Evolutionary conservation across 2,888 invertebrate genomes (phyloP).

Genomic region (Muscina levida): DNA sequence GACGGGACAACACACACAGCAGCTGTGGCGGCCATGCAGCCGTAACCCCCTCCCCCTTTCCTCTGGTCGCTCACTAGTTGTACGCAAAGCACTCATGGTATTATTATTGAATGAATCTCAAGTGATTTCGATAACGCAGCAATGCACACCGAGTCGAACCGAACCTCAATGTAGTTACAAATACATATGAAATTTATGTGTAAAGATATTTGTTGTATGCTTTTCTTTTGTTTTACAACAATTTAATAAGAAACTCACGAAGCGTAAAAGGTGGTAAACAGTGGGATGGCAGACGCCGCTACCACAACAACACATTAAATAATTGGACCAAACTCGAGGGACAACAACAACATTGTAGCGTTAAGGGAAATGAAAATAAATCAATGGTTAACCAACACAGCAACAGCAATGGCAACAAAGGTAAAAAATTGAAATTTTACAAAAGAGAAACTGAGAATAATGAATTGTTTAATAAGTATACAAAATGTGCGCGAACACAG

Average conservation of each 20-base stretch:
- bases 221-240: slow-evolving; percentile 8
- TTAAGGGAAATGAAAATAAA: not conserved
- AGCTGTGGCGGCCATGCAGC: not conserved
- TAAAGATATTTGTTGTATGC: not conserved
- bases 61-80: slow-evolving; percentile 11
- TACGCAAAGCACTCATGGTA: slow-evolving; percentile 41
- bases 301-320: slow-evolving; percentile 11
- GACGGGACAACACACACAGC: not conserved
- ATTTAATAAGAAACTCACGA: no score
- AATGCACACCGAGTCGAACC: not conserved
- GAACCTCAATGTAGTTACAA: not conserved
- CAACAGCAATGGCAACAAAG: no score
- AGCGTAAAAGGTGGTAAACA: no score
- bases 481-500: no score
- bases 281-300: not conserved
- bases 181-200: slow-evolving; percentile 29
- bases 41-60: no score
- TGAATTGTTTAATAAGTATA: no score
- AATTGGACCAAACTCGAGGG: not conserved
- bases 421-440: not conserved
- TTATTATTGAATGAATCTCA: slow-evolving; percentile 43
- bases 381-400: not conserved
- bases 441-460: not conserved
- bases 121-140: slow-evolving; percentile 32
- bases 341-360: no score